Conservation (phyloP, 2,797 vertebrate genomes). For the Heteromormyrus szaboi region DNA sequence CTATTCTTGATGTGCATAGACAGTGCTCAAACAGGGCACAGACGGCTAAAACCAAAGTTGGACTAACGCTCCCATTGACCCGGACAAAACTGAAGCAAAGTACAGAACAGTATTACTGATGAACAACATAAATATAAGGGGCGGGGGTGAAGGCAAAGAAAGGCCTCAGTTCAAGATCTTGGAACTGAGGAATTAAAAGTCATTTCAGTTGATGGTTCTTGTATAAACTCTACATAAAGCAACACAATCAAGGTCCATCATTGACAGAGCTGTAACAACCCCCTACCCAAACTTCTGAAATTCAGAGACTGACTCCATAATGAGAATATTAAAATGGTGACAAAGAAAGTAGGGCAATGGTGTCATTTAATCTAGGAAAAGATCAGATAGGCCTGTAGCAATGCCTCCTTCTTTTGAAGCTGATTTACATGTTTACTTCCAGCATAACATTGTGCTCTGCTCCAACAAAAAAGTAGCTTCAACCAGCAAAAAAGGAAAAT, state of each 20-base stretch:
- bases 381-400: not conserved
- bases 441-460: not conserved
- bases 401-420: not conserved
- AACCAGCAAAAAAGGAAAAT: not conserved
- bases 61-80: not conserved
- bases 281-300: not conserved
- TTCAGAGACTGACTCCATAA: not conserved
- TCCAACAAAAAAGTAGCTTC: not conserved
- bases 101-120: not conserved
- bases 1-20: not conserved
- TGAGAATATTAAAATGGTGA: slow-evolving; percentile 4
- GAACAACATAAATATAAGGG: not conserved
- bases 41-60: not conserved
- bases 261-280: not conserved
- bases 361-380: not conserved
- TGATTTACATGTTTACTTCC: not conserved
- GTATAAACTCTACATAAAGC: not conserved
- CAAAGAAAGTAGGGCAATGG: not conserved
- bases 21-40: not conserved
- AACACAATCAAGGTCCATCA: not conserved
- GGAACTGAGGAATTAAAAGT: not conserved
- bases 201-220: not conserved
- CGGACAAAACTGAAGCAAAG: not conserved
- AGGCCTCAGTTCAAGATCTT: not conserved
- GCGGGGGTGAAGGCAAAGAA: not conserved